Percentiles rank a stretch among this genome's conserved stretches.
phyloP scores from a whole-genome alignment of 2,113 vertebrate species.

The Chaetodon auriga region DNA sequence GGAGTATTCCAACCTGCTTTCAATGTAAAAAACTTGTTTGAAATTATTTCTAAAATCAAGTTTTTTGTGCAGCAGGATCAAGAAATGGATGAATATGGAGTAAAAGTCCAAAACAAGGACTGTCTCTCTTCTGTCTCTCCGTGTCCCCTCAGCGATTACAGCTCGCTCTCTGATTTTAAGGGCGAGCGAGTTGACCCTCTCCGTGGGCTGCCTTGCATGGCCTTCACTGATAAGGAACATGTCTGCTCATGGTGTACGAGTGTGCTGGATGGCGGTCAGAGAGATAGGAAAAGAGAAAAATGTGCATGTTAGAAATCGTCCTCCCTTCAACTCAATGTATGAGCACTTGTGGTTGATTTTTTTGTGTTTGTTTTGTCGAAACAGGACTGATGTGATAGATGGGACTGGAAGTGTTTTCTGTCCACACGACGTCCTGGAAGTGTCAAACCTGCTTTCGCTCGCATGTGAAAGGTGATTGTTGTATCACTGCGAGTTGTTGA shows the following conservation, averaged over 20 bases:
- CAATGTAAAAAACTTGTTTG: neutral
- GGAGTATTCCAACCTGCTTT: neutral
- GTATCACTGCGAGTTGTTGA: neutral
- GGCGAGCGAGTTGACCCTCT: slow-evolving; percentile 55
- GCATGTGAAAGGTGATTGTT: slow-evolving; percentile 1
- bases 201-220: slow-evolving; percentile 63
- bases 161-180: slow-evolving; percentile 38
- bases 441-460: slow-evolving; percentile 31
- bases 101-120: neutral
- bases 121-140: slow-evolving; percentile 6
- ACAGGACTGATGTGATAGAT: slow-evolving; percentile 4
- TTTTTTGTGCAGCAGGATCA: neutral
- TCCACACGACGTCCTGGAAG: slow-evolving; percentile 1
- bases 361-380: neutral
- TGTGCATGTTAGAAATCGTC: slow-evolving; percentile 2
- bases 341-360: neutral
- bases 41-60: neutral
- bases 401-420: slow-evolving; percentile 12
- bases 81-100: neutral
- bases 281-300: slow-evolving; percentile 34
- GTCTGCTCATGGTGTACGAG: slow-evolving; percentile 46
- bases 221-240: slow-evolving; percentile 51
- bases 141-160: neutral
- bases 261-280: slow-evolving; percentile 39
- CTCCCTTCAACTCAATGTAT: neutral